A percentile compares a stretch with the other conserved stretches of the same genome.
phyloP scores from a whole-genome alignment of 2,113 vertebrate species.

The Rhodinocichla rosea region DNA sequence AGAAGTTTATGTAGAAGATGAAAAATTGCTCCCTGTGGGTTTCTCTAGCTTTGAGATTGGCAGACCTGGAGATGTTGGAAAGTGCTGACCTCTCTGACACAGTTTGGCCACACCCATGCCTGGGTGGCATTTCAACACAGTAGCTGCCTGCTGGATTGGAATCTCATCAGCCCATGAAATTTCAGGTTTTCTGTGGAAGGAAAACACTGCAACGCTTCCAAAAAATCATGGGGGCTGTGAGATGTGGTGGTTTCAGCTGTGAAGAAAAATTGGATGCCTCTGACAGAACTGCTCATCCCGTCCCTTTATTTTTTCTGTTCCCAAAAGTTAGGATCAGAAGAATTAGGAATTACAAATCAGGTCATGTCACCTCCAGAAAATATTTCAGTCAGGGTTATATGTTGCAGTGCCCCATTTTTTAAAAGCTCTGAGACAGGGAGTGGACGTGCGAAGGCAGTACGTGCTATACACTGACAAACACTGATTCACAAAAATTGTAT shows the following conservation, averaged over 20 bases:
- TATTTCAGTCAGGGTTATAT: not conserved
- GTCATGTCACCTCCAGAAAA: not conserved
- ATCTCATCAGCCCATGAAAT: not conserved
- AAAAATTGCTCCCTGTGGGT: not conserved
- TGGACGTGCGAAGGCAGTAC: not conserved
- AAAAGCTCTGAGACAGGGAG: not conserved
- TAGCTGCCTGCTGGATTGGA: not conserved
- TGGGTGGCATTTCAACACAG: not conserved
- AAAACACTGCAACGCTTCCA: not conserved
- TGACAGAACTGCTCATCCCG: not conserved
- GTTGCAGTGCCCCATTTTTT: not conserved
- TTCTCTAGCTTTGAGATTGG: not conserved
- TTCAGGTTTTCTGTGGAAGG: not conserved
- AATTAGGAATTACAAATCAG: not conserved
- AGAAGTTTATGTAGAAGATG: not conserved
- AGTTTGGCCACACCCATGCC: not conserved
- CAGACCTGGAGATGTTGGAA: not conserved
- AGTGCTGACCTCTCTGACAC: not conserved
- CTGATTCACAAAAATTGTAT: not conserved
- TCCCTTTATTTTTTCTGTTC: not conserved
- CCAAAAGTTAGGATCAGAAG: not conserved
- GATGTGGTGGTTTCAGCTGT: not conserved
- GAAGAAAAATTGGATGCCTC: not conserved
- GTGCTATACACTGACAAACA: not conserved
- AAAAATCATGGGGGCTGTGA: not conserved